Conservation (phyloP, 2,888 invertebrate species). For the Chloroclystis v-ata region DNA sequence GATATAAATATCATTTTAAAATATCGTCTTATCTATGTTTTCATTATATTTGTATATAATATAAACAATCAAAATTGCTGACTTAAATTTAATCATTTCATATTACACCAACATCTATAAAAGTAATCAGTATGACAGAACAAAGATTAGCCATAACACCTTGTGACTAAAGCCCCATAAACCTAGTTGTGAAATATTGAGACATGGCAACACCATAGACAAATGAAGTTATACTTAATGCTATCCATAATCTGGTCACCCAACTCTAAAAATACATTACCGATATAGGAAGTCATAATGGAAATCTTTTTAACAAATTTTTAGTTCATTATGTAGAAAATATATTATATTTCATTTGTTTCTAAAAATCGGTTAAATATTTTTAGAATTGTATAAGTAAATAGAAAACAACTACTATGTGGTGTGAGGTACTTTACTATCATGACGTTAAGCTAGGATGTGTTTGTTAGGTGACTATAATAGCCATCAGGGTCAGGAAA, state of each 20-base stretch:
- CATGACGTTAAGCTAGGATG: slow-evolving; percentile 52
- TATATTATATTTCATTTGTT: no score
- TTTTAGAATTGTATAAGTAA: slow-evolving; percentile 31
- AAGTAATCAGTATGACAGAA: slow-evolving; percentile 57
- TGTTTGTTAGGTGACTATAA: slow-evolving; percentile 43
- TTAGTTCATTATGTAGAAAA: no score
- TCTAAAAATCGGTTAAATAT: slow-evolving; percentile 33
- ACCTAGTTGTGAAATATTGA: slow-evolving; percentile 66
- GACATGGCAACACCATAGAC: slow-evolving; percentile 66
- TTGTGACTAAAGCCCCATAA: slow-evolving; percentile 66
- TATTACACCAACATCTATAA: slow-evolving; percentile 28
- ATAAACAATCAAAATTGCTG: not conserved
- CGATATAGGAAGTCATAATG: slow-evolving; percentile 24
- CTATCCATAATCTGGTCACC: slow-evolving; percentile 48
- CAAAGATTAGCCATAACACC: slow-evolving; percentile 74
- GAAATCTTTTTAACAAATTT: no score
- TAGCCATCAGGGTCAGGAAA: slow-evolving; percentile 22
- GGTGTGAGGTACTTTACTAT: slow-evolving; percentile 58
- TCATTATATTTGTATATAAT: no score
- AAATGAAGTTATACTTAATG: slow-evolving; percentile 54
- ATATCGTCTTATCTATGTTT: no score
- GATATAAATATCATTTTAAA: no score
- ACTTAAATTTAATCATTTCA: slow-evolving; percentile 4
- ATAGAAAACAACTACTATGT: slow-evolving; percentile 49
- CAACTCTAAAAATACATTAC: slow-evolving; percentile 36